Base-by-base conservation (phyloP, 2,113 vertebrate species). In the Periophthalmodon schlosseri region DNA sequence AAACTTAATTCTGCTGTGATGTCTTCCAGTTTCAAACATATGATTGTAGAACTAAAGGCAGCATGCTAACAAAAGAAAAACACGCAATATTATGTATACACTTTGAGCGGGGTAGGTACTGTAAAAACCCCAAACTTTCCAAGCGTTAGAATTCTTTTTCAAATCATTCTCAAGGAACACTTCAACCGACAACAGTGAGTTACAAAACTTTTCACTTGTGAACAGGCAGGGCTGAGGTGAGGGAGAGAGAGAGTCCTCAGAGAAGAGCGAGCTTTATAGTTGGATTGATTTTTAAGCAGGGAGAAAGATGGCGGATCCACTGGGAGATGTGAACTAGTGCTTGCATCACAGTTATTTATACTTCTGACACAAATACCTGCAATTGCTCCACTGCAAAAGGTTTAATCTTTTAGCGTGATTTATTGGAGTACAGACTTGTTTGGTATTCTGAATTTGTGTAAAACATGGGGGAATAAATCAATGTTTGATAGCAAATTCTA, bases 211-310 rank as follows among this genome's bases (percentile, higher is more conserved):
- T 75, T 68, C 15, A 64, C 69, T 70, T 11, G 34, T 52, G 39
- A 33, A 69, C 49, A 72, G 74, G 49, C 28, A 49, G 39, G 52
- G 70, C 28, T 44, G 82, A 79, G 82, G 78, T 83, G 36, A 70
- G 50, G 15, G 50, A 49, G 28, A 33, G 13, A 58, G 70, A 60
- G 58, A 57, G 69, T 57, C 66, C 74, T 75, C n/a, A 44, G 73
- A 88, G 78, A 70, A 58, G 64, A 63, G 47, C 72, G 39, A 60
- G 69, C 69, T 82, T 87, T 78, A 49, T 68, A 47, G 74, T 20
- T 34, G 68, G 82, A 89, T 88, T 87, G 87, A 89, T 91, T 89
- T 87, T 74, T 77, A 84, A 83, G 83, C 78, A 83, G 81, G 83
- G 21, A 86, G 82, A 83, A 47, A 68, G 76, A 68, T 80, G 74